Evolutionary conservation across 2,888 invertebrate genomes (phyloP).

Genomic region (Lepeophtheirus nordmannii): DNA sequence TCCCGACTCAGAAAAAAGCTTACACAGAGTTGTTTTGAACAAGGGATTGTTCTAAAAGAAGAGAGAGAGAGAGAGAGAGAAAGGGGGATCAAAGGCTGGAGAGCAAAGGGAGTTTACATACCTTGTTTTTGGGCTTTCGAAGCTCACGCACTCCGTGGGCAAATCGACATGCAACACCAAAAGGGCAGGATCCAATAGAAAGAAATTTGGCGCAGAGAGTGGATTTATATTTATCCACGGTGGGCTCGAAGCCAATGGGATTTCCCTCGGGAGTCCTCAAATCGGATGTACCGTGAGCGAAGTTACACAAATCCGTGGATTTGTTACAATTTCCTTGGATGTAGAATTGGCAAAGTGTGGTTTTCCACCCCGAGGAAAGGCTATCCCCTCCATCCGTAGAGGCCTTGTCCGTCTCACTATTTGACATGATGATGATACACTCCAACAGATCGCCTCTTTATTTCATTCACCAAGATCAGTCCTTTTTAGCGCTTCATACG

Average conservation of each 20-base stretch:
- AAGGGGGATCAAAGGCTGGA: background rate
- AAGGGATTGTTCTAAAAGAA: background rate
- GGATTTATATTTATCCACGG: constrained; percentile 12
- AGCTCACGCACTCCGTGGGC: constrained; percentile 18
- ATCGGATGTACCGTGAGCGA: constrained; percentile 16
- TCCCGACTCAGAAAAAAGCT: background rate
- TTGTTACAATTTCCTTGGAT: constrained; percentile 18
- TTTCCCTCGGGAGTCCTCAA: constrained; percentile 1
- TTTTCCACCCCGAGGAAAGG: constrained; percentile 5
- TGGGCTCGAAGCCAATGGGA: background rate
- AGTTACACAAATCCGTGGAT: constrained; percentile 9
- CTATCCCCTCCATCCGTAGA: constrained; percentile 1
- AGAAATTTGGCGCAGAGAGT: constrained; percentile 19
- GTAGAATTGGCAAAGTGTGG: constrained; percentile 19
- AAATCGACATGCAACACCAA: constrained; percentile 8
- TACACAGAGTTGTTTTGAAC: constrained; percentile 21
- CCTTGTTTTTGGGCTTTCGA: background rate
- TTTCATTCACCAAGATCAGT: background rate
- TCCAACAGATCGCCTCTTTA: no score
- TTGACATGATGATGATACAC: no score
- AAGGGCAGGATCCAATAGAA: constrained; percentile 10
- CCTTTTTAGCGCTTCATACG: background rate
- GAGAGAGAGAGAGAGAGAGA: background rate
- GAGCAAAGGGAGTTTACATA: background rate
- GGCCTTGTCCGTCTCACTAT: background rate